phyloP scores from a whole-genome alignment of 2,888 invertebrate species.

The Saturnia japonica region DNA sequence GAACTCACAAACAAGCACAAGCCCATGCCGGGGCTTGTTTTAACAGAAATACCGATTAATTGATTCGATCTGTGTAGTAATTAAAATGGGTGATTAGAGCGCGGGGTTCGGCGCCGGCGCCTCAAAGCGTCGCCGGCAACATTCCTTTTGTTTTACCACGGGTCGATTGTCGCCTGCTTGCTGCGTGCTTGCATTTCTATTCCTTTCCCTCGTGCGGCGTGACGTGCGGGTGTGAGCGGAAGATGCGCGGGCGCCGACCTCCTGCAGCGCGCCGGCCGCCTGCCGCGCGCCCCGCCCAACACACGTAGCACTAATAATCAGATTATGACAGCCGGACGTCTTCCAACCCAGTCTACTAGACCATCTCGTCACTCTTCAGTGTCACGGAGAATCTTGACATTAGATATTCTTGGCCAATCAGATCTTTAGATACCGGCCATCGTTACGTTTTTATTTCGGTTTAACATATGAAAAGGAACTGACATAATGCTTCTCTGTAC shows the following conservation, averaged over 20 bases:
- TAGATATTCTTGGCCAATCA: constrained; percentile 38
- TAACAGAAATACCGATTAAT: constrained; percentile 81
- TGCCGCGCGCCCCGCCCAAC: constrained; percentile 72
- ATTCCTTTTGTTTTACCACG: constrained; percentile 83
- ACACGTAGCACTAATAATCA: constrained; percentile 75
- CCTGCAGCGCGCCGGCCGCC: constrained; percentile 75
- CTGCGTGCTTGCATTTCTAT: constrained; percentile 53
- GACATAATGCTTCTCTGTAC: constrained; percentile 50
- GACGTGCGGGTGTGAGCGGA: constrained; percentile 52
- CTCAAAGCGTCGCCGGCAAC: constrained; percentile 81
- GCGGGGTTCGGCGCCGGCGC: constrained; percentile 80
- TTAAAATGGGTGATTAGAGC: constrained; percentile 82
- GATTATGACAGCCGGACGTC: constrained; percentile 78
- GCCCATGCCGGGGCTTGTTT: constrained; percentile 73
- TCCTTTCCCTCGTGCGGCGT: constrained; percentile 34
- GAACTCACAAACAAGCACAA: constrained; percentile 60
- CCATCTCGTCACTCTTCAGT: constrained; percentile 66
- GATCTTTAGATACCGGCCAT: constrained; percentile 42
- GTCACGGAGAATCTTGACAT: constrained; percentile 60
- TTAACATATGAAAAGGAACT: constrained; percentile 28
- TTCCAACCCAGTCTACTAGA: constrained; percentile 50
- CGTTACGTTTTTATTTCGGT: constrained; percentile 26
- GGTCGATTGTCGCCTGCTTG: constrained; percentile 80
- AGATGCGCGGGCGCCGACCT: constrained; percentile 77
- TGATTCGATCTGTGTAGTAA: constrained; percentile 82